Percentiles rank a stretch among this genome's conserved stretches.
Conservation (phyloP, 2,888 invertebrate species). For the Gymnoscelis rufifasciata region DNA sequence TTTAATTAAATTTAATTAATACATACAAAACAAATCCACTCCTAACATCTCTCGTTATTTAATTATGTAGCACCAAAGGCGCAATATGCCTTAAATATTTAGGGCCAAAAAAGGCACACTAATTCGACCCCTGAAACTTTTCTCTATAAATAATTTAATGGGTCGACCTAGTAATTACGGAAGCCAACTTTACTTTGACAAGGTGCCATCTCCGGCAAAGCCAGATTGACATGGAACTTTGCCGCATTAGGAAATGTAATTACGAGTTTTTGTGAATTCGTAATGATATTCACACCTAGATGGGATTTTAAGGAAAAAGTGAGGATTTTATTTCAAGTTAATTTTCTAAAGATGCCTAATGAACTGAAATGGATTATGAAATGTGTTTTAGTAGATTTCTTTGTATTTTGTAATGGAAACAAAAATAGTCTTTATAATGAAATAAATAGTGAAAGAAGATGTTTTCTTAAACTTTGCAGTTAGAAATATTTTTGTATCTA, state of each 20-base stretch:
- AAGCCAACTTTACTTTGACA: slow-evolving; percentile 35
- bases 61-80: background rate
- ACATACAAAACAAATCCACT: background rate
- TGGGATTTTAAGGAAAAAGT: background rate
- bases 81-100: background rate
- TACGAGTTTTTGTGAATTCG: slow-evolving; percentile 22
- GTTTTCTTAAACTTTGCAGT: too few relatives aligned
- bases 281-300: background rate
- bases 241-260: slow-evolving; percentile 39
- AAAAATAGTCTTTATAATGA: too few relatives aligned
- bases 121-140: background rate
- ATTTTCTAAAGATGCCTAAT: too few relatives aligned
- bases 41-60: background rate
- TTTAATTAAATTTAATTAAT: background rate
- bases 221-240: slow-evolving; percentile 36
- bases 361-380: too few relatives aligned
- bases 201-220: slow-evolving; percentile 35
- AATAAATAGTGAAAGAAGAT: too few relatives aligned
- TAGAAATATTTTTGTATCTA: too few relatives aligned
- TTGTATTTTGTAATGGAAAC: too few relatives aligned
- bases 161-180: slow-evolving; percentile 39
- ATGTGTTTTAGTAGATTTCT: too few relatives aligned
- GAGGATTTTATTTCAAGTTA: background rate
- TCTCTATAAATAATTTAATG: slow-evolving; percentile 29
- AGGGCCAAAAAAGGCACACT: background rate